A percentile compares a stretch with the other conserved stretches of the same genome.
phyloP scores from a whole-genome alignment of 2,113 vertebrate genomes.

The Sebastes fasciatus region DNA sequence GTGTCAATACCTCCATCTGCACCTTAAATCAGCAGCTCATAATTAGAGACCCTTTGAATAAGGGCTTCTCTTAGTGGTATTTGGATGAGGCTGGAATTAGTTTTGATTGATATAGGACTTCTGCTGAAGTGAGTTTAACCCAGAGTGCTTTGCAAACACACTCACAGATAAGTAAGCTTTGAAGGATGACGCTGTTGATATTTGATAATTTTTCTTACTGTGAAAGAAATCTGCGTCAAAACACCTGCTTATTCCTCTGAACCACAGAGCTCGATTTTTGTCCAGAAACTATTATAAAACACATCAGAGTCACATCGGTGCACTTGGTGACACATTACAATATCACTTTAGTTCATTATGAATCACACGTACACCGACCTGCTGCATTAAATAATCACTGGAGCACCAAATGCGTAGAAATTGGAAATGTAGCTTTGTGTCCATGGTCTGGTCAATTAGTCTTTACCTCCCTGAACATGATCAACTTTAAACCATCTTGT shows the following conservation, averaged over 20 bases:
- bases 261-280: background rate
- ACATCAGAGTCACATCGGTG: background rate
- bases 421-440: too few species aligned
- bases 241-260: too few species aligned
- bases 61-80: background rate
- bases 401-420: background rate
- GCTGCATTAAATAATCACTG: background rate
- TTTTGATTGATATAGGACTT: background rate
- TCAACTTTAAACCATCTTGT: too few species aligned
- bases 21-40: background rate
- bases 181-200: background rate
- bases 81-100: background rate
- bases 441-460: too few species aligned
- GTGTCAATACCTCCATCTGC: constrained; percentile 24
- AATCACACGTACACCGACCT: background rate
- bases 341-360: background rate
- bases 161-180: background rate
- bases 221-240: background rate
- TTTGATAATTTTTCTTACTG: background rate
- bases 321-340: background rate
- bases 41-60: background rate
- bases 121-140: background rate
- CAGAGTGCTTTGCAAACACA: background rate
- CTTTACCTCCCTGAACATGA: too few species aligned
- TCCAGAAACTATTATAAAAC: background rate